phyloP scores from a whole-genome alignment of 2,113 vertebrate genomes.

The Cololabis saira region DNA sequence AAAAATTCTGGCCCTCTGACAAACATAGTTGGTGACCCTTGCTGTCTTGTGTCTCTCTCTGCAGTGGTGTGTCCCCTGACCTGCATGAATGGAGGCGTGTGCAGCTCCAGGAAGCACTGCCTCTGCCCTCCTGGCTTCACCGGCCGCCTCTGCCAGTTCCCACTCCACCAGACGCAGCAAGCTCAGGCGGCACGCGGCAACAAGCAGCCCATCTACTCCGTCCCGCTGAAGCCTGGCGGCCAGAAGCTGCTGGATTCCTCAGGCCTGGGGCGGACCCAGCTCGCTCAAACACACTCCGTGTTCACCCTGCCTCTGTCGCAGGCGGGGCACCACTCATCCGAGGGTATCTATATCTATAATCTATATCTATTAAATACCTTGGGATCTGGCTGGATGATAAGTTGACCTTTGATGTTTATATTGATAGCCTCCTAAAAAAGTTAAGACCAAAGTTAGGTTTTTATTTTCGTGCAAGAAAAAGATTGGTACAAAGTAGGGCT shows the following conservation, averaged over 20 bases:
- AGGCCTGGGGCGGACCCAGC: slow-evolving; percentile 59
- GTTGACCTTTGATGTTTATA: no score
- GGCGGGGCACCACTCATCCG: slow-evolving; percentile 85
- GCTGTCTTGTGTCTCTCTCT: slow-evolving; percentile 20
- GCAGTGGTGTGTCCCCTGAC: slow-evolving; percentile 92
- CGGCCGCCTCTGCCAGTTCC: slow-evolving; percentile 90
- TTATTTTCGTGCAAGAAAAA: no score
- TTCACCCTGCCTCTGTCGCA: slow-evolving; percentile 86
- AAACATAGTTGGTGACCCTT: no score
- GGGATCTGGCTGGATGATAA: no score
- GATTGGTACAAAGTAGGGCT: no score
- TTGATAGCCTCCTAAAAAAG: no score
- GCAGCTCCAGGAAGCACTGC: slow-evolving; percentile 89
- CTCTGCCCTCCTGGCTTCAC: slow-evolving; percentile 90
- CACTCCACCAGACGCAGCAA: slow-evolving; percentile 74
- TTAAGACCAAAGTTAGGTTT: no score
- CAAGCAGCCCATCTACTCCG: slow-evolving; percentile 88
- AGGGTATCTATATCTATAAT: slow-evolving; percentile 88
- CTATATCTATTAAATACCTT: no score
- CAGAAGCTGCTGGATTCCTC: slow-evolving; percentile 74
- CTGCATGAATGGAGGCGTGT: slow-evolving; percentile 93
- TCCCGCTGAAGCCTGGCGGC: slow-evolving; percentile 82
- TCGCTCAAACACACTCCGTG: slow-evolving; percentile 84
- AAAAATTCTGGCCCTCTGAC: no score
- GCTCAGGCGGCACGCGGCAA: slow-evolving; percentile 81